These are phyloP conservation scores for Bhutanitis thaidina DNA, from an alignment of 2,888 invertebrate species.

Conservation along the genomic window DNA sequence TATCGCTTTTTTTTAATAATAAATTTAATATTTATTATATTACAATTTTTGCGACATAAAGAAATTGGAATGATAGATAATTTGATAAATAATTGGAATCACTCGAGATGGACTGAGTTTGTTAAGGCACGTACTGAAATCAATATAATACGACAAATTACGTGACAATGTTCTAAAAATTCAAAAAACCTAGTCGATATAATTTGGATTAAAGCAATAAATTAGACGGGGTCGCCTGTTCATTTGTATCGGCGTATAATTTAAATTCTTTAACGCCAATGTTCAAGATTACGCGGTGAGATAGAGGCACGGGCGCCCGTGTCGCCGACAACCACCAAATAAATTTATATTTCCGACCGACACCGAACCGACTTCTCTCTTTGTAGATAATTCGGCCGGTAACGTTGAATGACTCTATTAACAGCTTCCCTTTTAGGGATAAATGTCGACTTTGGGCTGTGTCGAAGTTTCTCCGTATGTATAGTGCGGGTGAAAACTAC, in stretches of 20 bases:
- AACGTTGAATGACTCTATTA: constrained; percentile 80
- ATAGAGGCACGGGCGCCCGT: constrained; percentile 76
- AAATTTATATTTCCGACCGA: constrained; percentile 79
- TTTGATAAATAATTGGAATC: neutral
- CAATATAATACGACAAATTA: constrained; percentile 57
- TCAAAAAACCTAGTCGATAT: constrained; percentile 72
- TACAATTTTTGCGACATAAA: neutral
- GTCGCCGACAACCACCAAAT: constrained; percentile 75
- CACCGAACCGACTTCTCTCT: constrained; percentile 67
- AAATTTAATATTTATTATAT: neutral
- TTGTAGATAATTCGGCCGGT: constrained; percentile 79
- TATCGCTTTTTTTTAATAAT: constrained; percentile 21
- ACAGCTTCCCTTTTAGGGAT: constrained; percentile 79
- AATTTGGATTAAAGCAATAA: constrained; percentile 77
- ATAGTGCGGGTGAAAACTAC: constrained; percentile 36
- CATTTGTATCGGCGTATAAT: constrained; percentile 79
- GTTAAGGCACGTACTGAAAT: constrained; percentile 32
- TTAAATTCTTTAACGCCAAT: constrained; percentile 81
- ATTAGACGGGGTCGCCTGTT: constrained; percentile 72
- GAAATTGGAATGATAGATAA: too few relatives aligned
- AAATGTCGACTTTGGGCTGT: constrained; percentile 68
- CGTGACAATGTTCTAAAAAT: constrained; percentile 60
- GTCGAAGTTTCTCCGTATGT: constrained; percentile 49
- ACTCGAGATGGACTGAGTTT: constrained; percentile 25
- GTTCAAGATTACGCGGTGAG: constrained; percentile 77